These are phyloP conservation scores for Melitaea cinxia DNA, from an alignment of 1,140 invertebrate genomes.

Conservation along the genomic window DNA sequence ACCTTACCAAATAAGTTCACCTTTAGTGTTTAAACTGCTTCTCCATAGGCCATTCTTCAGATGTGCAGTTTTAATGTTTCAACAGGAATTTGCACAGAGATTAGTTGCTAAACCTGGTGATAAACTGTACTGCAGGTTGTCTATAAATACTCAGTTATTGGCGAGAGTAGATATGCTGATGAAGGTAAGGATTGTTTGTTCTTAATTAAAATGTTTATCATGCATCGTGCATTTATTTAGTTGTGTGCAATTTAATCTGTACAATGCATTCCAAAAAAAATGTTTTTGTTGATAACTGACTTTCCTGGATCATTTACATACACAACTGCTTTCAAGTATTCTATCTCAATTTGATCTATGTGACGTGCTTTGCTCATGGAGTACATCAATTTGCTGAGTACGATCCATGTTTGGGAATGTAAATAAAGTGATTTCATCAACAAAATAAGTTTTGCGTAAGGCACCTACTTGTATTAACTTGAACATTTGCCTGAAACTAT, in stretches of 20 bases:
- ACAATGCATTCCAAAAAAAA: too few relatives aligned
- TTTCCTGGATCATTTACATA: too few relatives aligned
- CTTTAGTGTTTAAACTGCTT: constrained; percentile 97
- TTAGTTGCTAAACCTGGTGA: constrained; percentile 98
- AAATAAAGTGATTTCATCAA: not conserved
- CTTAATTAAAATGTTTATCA: not conserved
- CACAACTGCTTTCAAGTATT: not conserved
- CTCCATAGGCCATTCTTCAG: constrained; percentile 94
- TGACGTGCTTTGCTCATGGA: not conserved
- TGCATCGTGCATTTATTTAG: too few relatives aligned
- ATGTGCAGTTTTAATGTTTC: constrained; percentile 99
- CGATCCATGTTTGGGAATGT: not conserved
- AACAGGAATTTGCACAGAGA: constrained; percentile 98
- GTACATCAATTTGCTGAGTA: not conserved
- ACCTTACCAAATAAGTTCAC: constrained; percentile 99
- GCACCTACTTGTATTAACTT: not conserved
- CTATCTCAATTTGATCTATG: not conserved
- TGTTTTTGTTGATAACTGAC: too few relatives aligned
- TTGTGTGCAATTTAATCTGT: too few relatives aligned
- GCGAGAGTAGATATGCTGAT: constrained; percentile 98
- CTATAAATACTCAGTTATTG: constrained; percentile 97
- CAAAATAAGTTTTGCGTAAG: not conserved
- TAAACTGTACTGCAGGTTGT: constrained; percentile 98
- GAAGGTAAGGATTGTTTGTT: constrained; percentile 89
- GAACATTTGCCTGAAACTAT: not conserved